Evolutionary conservation across 2,113 vertebrate genomes (phyloP).

Genomic region (Peromyscus leucopus): DNA sequence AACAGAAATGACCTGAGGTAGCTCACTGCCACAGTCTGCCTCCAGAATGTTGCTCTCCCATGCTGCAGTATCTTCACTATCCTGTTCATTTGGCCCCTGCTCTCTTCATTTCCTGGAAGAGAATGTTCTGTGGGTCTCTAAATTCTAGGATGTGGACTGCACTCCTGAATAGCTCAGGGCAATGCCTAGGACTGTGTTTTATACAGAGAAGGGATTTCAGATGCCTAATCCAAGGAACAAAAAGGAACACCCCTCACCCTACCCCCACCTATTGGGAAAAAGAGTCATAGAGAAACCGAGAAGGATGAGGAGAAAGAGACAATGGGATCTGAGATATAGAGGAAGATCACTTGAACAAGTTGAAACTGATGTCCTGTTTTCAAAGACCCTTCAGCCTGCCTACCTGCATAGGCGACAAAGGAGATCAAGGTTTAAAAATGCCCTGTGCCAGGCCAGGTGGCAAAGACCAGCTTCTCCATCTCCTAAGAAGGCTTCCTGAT

Average conservation of each 20-base stretch:
- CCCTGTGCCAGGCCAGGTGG: background rate
- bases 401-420: conserved; percentile 7
- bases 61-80: background rate
- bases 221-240: background rate
- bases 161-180: background rate
- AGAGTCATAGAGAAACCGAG: background rate
- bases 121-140: background rate
- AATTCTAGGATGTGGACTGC: background rate
- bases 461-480: background rate
- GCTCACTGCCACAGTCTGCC: background rate
- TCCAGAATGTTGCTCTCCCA: background rate
- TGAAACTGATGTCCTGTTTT: background rate
- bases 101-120: background rate
- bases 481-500: background rate
- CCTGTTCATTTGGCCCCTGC: background rate
- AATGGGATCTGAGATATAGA: background rate
- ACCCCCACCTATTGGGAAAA: background rate
- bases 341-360: background rate
- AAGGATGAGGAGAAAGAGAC: background rate
- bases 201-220: background rate
- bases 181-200: background rate
- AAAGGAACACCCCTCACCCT: background rate
- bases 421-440: background rate
- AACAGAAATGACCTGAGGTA: background rate
- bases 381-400: background rate